Base-by-base conservation (phyloP, 1,140 invertebrate genomes). In the Drosophila pruinosa region DNA sequence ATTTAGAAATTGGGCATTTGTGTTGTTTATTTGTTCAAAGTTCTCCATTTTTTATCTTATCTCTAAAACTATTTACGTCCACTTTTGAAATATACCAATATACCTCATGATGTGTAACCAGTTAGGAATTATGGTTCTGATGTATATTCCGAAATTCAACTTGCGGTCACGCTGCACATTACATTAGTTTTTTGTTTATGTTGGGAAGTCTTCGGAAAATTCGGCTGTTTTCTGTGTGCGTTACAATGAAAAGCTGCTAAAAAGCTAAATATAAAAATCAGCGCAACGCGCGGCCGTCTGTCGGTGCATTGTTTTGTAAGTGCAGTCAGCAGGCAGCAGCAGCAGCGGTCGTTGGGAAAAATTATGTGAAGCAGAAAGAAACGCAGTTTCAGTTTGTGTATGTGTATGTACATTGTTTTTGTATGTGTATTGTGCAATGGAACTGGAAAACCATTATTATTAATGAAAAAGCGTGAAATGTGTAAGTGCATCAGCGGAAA, bases 221-320 rank as follows among this genome's bases (percentile, higher is more conserved):
- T 82, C 79, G 74, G 79, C 74, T 82, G 70, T 74, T 78, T 74
- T 81, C 54, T 77, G 26, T 54, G 61, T 72, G 54, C 50, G 53
- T 54, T 64, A 64, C 63, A 53, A 67, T 80, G 80, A 79, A 85
- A 85, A 79, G 80, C 79, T 85, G 80, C 80, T 83, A 85, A 83
- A 83, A 83, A 85, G 81, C 81, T 86, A 86, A 81, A 81, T 86
- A 88, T 86, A 86, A 86, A 86, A 88, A 88, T 88, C 82, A 86
- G 81, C 81, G 81, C 81, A 86, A 64, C 69, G 53, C 69, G 61
- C 74, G 45, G 41, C 38, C 47, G 52, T 75, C 45, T 68, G 57
- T 79, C 54, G 39, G 24, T 71, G 65, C 67, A 80, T 80, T 80
- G 72, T 80, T 79, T 76, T 75, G 54, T 45, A 71, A 72, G 70